These are phyloP conservation scores for Ophion obscuratus DNA, from an alignment of 2,888 invertebrate species.

Conservation along the genomic window DNA sequence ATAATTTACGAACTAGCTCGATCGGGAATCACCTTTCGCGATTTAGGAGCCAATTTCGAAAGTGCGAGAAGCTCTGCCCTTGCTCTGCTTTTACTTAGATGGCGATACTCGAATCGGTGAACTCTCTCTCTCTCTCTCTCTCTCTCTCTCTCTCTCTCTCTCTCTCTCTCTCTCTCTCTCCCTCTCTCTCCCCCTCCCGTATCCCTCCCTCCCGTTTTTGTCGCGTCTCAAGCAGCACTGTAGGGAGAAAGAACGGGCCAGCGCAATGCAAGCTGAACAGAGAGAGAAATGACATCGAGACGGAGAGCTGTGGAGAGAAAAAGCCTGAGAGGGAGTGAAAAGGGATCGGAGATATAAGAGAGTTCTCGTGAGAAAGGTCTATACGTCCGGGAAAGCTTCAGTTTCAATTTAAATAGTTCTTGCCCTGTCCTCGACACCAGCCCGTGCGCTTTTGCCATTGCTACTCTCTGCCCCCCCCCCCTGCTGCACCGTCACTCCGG, in stretches of 20 bases:
- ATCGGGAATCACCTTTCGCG: slow-evolving; percentile 78
- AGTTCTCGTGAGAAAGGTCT: slow-evolving; percentile 48
- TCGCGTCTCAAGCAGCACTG: not conserved
- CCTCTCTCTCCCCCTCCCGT: not conserved
- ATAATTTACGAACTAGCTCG: slow-evolving; percentile 80
- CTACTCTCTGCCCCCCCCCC: slow-evolving; percentile 36
- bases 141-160: slow-evolving; percentile 30
- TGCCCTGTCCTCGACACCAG: slow-evolving; percentile 70
- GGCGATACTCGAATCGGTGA: slow-evolving; percentile 69
- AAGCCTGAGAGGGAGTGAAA: slow-evolving; percentile 49
- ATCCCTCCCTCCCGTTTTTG: not conserved
- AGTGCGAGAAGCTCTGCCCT: slow-evolving; percentile 76
- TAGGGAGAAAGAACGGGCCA: slow-evolving; percentile 52
- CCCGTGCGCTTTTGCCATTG: slow-evolving; percentile 31
- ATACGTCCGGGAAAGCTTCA: slow-evolving; percentile 71
- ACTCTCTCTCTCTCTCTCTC: slow-evolving; percentile 29
- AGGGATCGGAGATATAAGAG: slow-evolving; percentile 53
- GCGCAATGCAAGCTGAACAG: slow-evolving; percentile 53
- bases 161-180: not conserved
- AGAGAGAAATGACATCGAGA: not conserved
- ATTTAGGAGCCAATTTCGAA: slow-evolving; percentile 82
- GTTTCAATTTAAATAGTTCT: slow-evolving; percentile 81
- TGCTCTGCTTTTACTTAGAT: slow-evolving; percentile 73
- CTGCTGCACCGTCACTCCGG: not conserved
- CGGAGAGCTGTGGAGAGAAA: not conserved